A percentile compares a stretch with the other conserved stretches of the same genome.
Conservation (phyloP, 2,888 invertebrate species). For the Mythimna loreyi region DNA sequence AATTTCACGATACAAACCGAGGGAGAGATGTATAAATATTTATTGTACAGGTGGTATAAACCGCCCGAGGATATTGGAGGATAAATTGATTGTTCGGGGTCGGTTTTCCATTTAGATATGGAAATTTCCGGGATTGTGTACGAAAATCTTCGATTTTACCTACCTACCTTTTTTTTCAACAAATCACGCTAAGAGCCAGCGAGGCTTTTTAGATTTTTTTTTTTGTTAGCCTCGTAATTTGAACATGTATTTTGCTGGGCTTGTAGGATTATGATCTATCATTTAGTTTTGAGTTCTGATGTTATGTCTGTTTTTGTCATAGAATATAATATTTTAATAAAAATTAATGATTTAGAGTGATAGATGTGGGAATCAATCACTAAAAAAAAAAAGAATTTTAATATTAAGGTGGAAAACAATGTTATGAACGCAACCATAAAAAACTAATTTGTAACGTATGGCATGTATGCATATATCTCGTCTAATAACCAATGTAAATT, state of each 20-base stretch:
- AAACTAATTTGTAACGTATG: no score
- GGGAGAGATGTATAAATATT: conserved; percentile 88
- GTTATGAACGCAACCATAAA: no score
- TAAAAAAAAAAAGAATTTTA: neutral
- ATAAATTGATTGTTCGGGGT: conserved; percentile 91
- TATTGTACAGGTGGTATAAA: conserved; percentile 91
- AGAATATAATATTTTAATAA: no score
- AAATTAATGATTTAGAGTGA: neutral
- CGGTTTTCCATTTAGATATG: conserved; percentile 91
- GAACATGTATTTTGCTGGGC: conserved; percentile 33
- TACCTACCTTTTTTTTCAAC: conserved; percentile 79
- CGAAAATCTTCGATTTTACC: conserved; percentile 89
- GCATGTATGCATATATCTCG: no score
- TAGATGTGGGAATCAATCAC: neutral
- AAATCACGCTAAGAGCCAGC: conserved; percentile 84
- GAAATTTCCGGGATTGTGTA: conserved; percentile 90
- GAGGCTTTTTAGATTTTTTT: conserved; percentile 69
- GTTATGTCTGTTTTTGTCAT: neutral
- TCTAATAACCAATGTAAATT: no score
- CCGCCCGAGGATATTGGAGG: conserved; percentile 90
- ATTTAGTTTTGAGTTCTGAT: neutral
- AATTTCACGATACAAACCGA: conserved; percentile 82
- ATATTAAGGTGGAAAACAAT: no score
- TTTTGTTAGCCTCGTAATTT: conserved; percentile 68
- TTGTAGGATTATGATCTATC: conserved; percentile 1